Evolutionary conservation across 2,888 invertebrate genomes (phyloP).

Genomic region (Protodeltote pygarga): DNA sequence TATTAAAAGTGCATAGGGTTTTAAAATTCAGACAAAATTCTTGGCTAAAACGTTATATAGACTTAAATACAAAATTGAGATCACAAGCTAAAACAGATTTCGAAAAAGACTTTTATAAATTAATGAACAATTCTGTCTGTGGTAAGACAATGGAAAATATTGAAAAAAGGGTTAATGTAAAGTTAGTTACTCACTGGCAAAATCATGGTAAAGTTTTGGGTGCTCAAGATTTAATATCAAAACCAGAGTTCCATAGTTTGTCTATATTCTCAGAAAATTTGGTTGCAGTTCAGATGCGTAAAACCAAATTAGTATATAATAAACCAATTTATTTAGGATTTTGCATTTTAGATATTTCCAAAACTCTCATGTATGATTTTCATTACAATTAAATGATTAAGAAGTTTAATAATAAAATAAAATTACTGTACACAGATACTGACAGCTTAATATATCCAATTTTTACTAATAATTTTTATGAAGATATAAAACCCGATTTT

Average conservation of each 20-base stretch:
- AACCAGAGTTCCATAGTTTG: background rate
- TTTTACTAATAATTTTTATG: background rate
- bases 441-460: no score
- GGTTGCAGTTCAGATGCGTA: constrained; percentile 17
- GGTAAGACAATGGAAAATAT: no score
- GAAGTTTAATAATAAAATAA: background rate
- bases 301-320: constrained; percentile 17
- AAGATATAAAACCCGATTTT: background rate
- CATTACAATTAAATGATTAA: background rate
- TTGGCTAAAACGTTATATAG: background rate
- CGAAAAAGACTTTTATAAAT: no score
- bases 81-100: no score
- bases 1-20: background rate
- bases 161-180: no score
- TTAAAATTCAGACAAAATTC: background rate
- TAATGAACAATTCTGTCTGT: no score
- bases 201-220: background rate
- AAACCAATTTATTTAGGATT: constrained; percentile 28
- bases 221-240: background rate
- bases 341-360: no score
- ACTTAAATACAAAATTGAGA: no score
- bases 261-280: background rate
- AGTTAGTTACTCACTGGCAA: no score
- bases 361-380: no score
- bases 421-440: background rate